phyloP scores from a whole-genome alignment of 2,888 invertebrate species.

The Hofmannophila pseudospretella region DNA sequence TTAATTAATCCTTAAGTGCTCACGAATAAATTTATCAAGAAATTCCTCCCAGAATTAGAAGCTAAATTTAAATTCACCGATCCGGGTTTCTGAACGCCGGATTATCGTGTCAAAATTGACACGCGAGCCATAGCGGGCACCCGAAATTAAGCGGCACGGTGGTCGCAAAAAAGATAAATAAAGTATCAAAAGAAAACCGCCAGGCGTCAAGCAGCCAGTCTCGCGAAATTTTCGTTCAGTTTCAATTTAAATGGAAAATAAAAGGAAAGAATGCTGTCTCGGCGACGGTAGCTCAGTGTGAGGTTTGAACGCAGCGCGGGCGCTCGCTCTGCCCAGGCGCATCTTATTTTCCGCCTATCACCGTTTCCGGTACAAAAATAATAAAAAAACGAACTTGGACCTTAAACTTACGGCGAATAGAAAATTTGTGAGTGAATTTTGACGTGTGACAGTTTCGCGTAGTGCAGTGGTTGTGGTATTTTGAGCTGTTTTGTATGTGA shows the following conservation, averaged over 20 bases:
- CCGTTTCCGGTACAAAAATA: constrained; percentile 1
- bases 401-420: constrained; percentile 2
- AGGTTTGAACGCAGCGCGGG: constrained; percentile 59
- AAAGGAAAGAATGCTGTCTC: constrained; percentile 53
- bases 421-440: constrained; percentile 2
- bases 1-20: neutral
- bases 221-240: constrained; percentile 60
- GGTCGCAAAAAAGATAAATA: constrained; percentile 29
- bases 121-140: constrained; percentile 22
- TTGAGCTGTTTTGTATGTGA: constrained; percentile 4
- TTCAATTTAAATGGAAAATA: constrained; percentile 59
- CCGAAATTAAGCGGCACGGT: constrained; percentile 45
- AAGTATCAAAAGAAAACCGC: constrained; percentile 48
- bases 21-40: too few species aligned
- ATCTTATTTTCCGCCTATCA: constrained; percentile 37
- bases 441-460: constrained; percentile 4
- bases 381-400: constrained; percentile 3
- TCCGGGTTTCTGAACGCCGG: constrained; percentile 27
- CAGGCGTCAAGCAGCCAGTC: constrained; percentile 38
- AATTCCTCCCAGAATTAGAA: constrained; percentile 5
- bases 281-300: constrained; percentile 61
- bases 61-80: constrained; percentile 9
- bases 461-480: too few species aligned
- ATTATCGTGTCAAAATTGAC: constrained; percentile 62
- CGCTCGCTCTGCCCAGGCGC: constrained; percentile 51